Conservation (phyloP, 2,113 vertebrate species). For the Nannobrachium achirus region DNA sequence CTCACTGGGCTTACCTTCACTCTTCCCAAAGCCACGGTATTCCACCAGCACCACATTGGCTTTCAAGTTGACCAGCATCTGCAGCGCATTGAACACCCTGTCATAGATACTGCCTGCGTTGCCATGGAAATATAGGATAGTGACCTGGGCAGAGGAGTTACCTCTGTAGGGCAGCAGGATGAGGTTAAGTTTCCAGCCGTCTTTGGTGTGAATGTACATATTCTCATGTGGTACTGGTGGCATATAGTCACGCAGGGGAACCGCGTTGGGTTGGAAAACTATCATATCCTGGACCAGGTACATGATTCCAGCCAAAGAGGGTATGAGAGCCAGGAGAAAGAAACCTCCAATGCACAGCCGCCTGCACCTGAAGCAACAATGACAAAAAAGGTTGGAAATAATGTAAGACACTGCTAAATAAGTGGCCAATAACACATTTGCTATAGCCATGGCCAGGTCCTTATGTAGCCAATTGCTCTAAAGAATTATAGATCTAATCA, state of each 20-base stretch:
- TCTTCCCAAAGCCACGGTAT: constrained; percentile 97
- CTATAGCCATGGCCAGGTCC: too few species aligned
- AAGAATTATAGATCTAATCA: too few species aligned
- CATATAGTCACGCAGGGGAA: constrained; percentile 95
- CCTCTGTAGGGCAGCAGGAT: constrained; percentile 95
- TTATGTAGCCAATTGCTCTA: too few species aligned
- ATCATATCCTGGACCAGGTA: constrained; percentile 98
- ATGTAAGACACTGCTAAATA: too few species aligned
- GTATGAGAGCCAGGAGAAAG: constrained; percentile 88
- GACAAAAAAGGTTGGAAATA: constrained; percentile 18
- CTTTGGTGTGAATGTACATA: constrained; percentile 94
- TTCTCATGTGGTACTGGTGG: constrained; percentile 96
- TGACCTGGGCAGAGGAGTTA: constrained; percentile 79
- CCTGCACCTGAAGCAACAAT: constrained; percentile 20
- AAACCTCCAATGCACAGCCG: constrained; percentile 77
- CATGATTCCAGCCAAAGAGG: constrained; percentile 92
- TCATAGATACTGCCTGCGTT: constrained; percentile 98
- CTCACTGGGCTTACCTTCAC: constrained; percentile 94
- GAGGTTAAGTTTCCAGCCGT: constrained; percentile 94
- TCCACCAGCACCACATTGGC: constrained; percentile 94
- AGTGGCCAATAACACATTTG: background rate
- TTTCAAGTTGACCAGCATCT: constrained; percentile 98
- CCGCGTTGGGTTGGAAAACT: constrained; percentile 97
- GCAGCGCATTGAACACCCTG: constrained; percentile 93
- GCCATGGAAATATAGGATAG: constrained; percentile 97